These are phyloP conservation scores for Lacanobia wlatinum DNA, from an alignment of 2,888 invertebrate species.

Conservation along the genomic window DNA sequence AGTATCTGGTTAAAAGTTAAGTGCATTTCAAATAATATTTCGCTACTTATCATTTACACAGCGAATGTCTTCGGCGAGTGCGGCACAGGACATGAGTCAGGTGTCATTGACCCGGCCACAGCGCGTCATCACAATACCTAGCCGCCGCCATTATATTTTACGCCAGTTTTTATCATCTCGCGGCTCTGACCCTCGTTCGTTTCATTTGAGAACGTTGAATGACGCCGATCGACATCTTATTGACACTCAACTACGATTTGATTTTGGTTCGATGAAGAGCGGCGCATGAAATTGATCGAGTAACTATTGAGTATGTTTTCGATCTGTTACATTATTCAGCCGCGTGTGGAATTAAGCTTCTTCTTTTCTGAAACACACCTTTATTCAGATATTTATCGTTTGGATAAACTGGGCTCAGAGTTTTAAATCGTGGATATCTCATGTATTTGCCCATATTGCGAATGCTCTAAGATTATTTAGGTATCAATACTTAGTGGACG, in stretches of 20 bases:
- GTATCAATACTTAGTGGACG: not conserved
- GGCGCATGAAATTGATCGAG: slow-evolving; percentile 9
- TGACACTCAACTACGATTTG: slow-evolving; percentile 55
- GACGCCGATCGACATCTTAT: slow-evolving; percentile 57
- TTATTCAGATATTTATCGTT: not conserved
- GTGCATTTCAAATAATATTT: slow-evolving; percentile 68
- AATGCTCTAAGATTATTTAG: no score
- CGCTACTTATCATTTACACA: slow-evolving; percentile 73
- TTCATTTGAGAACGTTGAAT: slow-evolving; percentile 57
- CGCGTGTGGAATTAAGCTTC: not conserved
- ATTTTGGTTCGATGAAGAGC: slow-evolving; percentile 28
- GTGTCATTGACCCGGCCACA: slow-evolving; percentile 83
- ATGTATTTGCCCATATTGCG: no score
- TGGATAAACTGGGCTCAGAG: not conserved
- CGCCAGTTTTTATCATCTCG: slow-evolving; percentile 67
- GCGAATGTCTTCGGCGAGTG: slow-evolving; percentile 77
- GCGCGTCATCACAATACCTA: slow-evolving; percentile 83
- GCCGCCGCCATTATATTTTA: slow-evolving; percentile 79
- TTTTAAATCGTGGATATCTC: not conserved
- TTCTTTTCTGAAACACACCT: slow-evolving; percentile 1
- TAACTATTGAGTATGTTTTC: not conserved
- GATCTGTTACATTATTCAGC: not conserved
- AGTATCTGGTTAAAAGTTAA: slow-evolving; percentile 41
- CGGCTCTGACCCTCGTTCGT: slow-evolving; percentile 57
- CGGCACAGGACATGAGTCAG: slow-evolving; percentile 84